Evolutionary conservation across 2,888 invertebrate genomes (phyloP).

Genomic region (Netelia virgata): DNA sequence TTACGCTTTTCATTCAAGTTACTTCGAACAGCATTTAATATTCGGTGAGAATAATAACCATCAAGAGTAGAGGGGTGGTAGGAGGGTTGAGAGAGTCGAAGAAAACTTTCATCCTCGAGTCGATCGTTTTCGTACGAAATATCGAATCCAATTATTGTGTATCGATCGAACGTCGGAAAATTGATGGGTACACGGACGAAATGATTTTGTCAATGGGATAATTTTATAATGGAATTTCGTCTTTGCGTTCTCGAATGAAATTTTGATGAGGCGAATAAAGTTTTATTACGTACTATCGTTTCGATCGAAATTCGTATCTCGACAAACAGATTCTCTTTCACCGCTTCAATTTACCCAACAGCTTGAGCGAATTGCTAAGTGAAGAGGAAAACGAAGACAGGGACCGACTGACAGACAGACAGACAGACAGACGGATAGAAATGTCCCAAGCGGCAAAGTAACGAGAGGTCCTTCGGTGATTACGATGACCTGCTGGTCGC

Average conservation of each 20-base stretch:
- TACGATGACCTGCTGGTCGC: slow-evolving; percentile 39
- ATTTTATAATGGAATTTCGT: background rate
- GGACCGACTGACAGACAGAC: background rate
- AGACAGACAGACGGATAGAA: background rate
- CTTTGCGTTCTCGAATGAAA: background rate
- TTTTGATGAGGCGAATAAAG: background rate
- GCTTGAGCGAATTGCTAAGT: background rate
- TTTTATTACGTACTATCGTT: background rate
- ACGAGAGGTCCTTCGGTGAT: slow-evolving; percentile 57
- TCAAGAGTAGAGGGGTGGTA: too few relatives aligned
- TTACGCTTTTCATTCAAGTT: background rate
- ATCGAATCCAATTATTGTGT: background rate
- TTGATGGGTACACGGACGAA: background rate
- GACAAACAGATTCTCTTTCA: slow-evolving; percentile 18
- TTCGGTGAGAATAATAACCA: background rate
- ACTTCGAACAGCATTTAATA: background rate
- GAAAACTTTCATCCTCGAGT: background rate
- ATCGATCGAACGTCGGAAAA: background rate
- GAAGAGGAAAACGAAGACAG: slow-evolving; percentile 8
- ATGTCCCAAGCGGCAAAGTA: slow-evolving; percentile 34
- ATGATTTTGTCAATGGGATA: background rate
- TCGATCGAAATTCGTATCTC: background rate
- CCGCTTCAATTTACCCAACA: slow-evolving; percentile 20
- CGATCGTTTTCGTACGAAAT: background rate
- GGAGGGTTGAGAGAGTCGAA: background rate